Percentiles rank a stretch among this genome's conserved stretches.
Evolutionary conservation across 2,888 invertebrate species (phyloP).

Genomic region (Zaprionus obscuricornis): DNA sequence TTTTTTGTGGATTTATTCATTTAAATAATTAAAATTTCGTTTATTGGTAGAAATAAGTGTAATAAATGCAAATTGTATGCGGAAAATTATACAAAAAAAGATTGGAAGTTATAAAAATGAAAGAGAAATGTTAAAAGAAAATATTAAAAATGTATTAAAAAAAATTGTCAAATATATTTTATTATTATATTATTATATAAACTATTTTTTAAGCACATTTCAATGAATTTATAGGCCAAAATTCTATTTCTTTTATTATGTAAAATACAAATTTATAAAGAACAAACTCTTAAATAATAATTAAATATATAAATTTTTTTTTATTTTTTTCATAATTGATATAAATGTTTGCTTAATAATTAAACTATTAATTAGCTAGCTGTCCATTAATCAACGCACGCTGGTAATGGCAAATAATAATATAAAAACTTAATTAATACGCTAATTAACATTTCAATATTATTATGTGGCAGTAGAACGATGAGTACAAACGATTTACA

Average conservation of each 20-base stretch:
- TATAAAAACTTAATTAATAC: conserved; percentile 70
- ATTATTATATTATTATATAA: too few relatives aligned
- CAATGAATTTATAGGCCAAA: too few relatives aligned
- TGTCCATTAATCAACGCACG: conserved; percentile 23
- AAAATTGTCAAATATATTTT: neutral
- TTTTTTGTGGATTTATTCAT: conserved; percentile 40
- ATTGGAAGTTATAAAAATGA: conserved; percentile 1
- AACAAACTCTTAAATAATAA: too few relatives aligned
- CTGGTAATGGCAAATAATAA: conserved; percentile 43
- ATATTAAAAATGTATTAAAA: neutral
- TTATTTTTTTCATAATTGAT: neutral
- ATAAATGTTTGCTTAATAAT: neutral
- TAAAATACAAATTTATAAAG: too few relatives aligned
- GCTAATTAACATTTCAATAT: conserved; percentile 73
- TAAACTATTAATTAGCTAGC: conserved; percentile 14
- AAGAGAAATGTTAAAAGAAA: too few relatives aligned
- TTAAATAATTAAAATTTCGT: conserved; percentile 63
- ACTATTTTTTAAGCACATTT: too few relatives aligned
- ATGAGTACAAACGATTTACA: conserved; percentile 56
- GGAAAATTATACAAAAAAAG: neutral
- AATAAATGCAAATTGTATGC: conserved; percentile 24
- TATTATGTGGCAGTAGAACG: conserved; percentile 63
- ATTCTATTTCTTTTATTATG: too few relatives aligned
- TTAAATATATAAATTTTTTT: neutral
- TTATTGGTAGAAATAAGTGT: conserved; percentile 33